phyloP scores from a whole-genome alignment of 2,888 invertebrate genomes.

The Scaptomyza polygonia region DNA sequence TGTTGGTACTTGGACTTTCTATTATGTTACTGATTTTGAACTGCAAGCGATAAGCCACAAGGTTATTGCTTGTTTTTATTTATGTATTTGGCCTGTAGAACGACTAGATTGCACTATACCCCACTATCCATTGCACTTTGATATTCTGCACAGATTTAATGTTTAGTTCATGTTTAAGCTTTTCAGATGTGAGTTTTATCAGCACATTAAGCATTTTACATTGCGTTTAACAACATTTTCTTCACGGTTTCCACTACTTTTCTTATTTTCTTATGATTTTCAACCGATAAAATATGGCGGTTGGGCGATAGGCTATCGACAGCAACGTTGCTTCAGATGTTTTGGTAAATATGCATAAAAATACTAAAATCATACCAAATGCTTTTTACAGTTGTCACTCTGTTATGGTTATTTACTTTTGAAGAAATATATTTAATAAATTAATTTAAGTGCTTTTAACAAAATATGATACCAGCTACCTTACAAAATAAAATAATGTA shows the following conservation, averaged over 20 bases:
- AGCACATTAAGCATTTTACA: constrained; percentile 66
- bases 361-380: constrained; percentile 16
- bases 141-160: constrained; percentile 66
- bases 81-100: constrained; percentile 34
- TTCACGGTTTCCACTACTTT: constrained; percentile 56
- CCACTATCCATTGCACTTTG: constrained; percentile 67
- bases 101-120: constrained; percentile 33
- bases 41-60: constrained; percentile 52
- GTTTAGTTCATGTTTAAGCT: constrained; percentile 58
- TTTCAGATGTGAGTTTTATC: constrained; percentile 51
- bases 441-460: neutral
- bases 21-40: constrained; percentile 56
- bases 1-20: constrained; percentile 75
- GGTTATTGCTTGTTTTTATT: constrained; percentile 71
- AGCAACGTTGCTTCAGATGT: constrained; percentile 35
- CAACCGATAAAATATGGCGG: constrained; percentile 37
- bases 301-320: constrained; percentile 14
- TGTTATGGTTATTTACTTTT: neutral
- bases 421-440: neutral
- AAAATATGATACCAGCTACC: neutral
- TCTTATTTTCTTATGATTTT: constrained; percentile 55
- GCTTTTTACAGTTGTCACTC: neutral
- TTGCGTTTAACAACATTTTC: constrained; percentile 68
- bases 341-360: constrained; percentile 14
- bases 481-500: neutral